These are phyloP conservation scores for Dendrolimus houi DNA, from an alignment of 2,888 invertebrate genomes.

Conservation along the genomic window DNA sequence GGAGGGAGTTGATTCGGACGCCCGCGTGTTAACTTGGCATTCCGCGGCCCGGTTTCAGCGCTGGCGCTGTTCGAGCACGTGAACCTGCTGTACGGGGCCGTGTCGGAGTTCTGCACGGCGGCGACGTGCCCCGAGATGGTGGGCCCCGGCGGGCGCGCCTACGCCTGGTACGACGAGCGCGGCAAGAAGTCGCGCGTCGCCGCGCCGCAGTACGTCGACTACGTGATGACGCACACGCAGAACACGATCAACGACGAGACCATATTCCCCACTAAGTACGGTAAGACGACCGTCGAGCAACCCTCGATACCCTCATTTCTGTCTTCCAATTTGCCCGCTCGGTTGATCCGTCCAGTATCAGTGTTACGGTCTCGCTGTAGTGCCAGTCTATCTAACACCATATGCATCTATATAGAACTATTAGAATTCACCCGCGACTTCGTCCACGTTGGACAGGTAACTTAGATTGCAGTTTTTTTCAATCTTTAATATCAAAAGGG, in stretches of 20 bases:
- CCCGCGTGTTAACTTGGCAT: not conserved
- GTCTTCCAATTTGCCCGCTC: too few species aligned
- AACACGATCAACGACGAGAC: conserved; percentile 97
- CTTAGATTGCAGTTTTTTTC: too few species aligned
- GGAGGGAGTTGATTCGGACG: too few species aligned
- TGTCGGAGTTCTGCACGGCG: conserved; percentile 99
- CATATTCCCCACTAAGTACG: conserved; percentile 99
- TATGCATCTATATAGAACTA: not conserved
- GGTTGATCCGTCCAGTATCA: too few species aligned
- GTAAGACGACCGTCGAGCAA: conserved; percentile 67
- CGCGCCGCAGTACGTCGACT: conserved; percentile 98
- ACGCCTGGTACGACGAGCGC: conserved; percentile 99
- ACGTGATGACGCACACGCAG: conserved; percentile 98
- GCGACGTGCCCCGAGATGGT: conserved; percentile 97
- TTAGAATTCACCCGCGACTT: not conserved
- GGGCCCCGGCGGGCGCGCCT: conserved; percentile 96
- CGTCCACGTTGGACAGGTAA: too few species aligned
- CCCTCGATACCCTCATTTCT: too few species aligned
- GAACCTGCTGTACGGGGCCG: conserved; percentile 97
- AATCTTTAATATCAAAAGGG: too few species aligned
- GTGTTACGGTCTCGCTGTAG: too few species aligned
- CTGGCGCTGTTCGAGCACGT: conserved; percentile 99
- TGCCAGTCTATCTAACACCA: not conserved
- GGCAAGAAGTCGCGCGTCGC: conserved; percentile 98
- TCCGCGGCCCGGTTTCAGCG: conserved; percentile 73